phyloP scores from a whole-genome alignment of 2,797 vertebrate species.

The Phylloscopus collybita region DNA sequence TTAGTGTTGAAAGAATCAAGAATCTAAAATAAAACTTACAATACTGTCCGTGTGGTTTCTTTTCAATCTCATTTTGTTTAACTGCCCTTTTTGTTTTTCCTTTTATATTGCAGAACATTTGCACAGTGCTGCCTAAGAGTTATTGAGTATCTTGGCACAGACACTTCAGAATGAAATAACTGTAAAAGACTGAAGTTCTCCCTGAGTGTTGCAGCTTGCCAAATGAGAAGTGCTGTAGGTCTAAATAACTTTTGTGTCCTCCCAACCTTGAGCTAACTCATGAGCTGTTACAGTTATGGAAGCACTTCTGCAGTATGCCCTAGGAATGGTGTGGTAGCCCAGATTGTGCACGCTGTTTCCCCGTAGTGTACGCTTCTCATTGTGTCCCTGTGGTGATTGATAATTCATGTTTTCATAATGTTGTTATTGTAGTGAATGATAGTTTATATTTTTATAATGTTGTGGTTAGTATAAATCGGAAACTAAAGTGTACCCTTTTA shows the following conservation, averaged over 20 bases:
- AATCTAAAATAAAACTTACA: background rate
- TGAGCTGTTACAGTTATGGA: background rate
- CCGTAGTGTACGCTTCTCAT: accelerated
- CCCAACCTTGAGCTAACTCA: background rate
- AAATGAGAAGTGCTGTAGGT: background rate
- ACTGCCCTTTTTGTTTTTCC: background rate
- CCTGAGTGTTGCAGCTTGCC: background rate
- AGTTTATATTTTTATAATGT: too few relatives aligned
- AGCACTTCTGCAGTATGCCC: background rate
- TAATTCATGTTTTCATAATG: too few relatives aligned
- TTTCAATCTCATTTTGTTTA: background rate
- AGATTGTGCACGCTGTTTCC: accelerated
- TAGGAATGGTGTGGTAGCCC: background rate
- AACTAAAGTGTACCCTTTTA: too few relatives aligned
- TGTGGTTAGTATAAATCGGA: too few relatives aligned
- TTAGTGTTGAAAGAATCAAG: background rate
- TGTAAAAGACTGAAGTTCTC: background rate
- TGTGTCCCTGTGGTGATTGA: too few relatives aligned
- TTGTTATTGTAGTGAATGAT: too few relatives aligned
- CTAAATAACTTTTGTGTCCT: background rate
- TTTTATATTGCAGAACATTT: background rate
- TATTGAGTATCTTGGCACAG: background rate
- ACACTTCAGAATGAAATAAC: background rate
- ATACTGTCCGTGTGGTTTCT: background rate
- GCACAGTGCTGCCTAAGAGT: background rate